Evolutionary conservation across 2,888 invertebrate species (phyloP), one percentile per base, ranked within the genome.

Genomic region (Micropterix aruncella): DNA sequence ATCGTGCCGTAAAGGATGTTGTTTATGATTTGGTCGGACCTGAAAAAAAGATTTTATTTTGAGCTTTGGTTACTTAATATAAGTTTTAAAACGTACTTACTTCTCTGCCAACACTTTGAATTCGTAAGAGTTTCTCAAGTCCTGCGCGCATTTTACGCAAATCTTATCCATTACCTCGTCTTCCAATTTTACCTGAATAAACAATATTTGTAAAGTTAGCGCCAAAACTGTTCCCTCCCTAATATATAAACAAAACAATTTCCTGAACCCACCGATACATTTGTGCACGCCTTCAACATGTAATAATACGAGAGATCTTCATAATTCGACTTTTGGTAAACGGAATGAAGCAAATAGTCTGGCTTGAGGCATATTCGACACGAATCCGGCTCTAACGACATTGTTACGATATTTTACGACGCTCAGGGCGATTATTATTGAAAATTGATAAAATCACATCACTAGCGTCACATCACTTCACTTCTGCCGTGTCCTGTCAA

Each of bases 91-190:
- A n/a, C n/a, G n/a, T n/a, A 44, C 47, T 44, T 59, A 69, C 70
- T 67, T 64, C 55, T 71, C 70, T 46, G 70, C 70, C 41, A 70
- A 60, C 47, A 65, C 67, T 60, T 70, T 70, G 41, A 71, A 47
- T 9, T 44, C 38, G 36, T 18, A 47, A 3, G 42, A 15, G 38
- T 39, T 36, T 41, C 39, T 39, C 19, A 48, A 40, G 2, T 16
- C 27, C 38, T 41, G 16, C 7, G 41, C 38, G 36, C 48, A 48
- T 9, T 38, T 19, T 14, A 45, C 38, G 37, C 48, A 48, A 18
- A 48, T 45, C 27, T 27, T 27, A 7, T 27, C 27, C 27, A 27
- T 27, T 7, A 27, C 27, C 27, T 27, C 27, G 12, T 27, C 27
- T 7, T 27, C 27, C 7, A 27, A 5, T 27, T 27, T 27, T 12